These are phyloP conservation scores for Tolypeutes matacus DNA, from an alignment of 2,797 vertebrate genomes.

Conservation along the genomic window DNA sequence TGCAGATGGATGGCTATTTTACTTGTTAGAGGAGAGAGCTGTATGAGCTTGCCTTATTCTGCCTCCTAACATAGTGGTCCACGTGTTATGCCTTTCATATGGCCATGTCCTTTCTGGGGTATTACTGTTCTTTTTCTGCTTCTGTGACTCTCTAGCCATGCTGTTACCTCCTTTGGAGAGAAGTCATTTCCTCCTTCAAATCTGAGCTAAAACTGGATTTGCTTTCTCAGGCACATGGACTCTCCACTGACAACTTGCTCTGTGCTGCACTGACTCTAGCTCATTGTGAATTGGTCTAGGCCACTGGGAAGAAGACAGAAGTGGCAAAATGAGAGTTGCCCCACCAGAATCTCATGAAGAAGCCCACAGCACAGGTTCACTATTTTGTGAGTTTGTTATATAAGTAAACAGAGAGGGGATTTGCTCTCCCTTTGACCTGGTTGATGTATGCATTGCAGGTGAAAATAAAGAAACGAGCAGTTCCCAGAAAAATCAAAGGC, in stretches of 20 bases:
- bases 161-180: not conserved
- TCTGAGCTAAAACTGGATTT: not conserved
- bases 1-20: not conserved
- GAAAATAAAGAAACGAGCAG: not conserved
- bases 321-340: not conserved
- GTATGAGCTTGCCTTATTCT: not conserved
- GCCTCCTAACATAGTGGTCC: not conserved
- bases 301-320: not conserved
- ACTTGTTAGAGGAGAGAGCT: not conserved
- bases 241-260: not conserved
- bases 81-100: not conserved
- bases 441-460: too few relatives aligned
- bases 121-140: not conserved
- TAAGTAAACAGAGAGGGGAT: not conserved
- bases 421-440: not conserved
- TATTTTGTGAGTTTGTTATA: not conserved
- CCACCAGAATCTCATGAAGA: not conserved
- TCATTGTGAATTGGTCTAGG: not conserved
- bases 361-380: not conserved
- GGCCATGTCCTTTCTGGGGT: not conserved
- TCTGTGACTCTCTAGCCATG: not conserved
- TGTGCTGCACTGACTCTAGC: not conserved
- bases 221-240: not conserved
- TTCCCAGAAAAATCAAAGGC: not conserved
- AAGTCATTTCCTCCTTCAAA: not conserved